Evolutionary conservation across 2,113 vertebrate genomes (phyloP).

Genomic region (Pagrus major): DNA sequence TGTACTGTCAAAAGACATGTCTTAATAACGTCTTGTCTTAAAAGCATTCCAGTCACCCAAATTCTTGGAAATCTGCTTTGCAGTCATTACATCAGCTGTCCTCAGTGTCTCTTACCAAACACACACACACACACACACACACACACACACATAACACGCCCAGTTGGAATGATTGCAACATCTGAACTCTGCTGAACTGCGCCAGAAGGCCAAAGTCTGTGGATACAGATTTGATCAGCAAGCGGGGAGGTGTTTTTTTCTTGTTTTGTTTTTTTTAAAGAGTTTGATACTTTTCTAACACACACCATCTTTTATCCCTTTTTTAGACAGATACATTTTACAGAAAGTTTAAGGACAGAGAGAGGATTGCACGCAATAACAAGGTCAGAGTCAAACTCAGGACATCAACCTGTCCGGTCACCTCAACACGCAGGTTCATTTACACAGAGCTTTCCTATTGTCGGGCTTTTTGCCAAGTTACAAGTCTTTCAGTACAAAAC

Average conservation of each 20-base stretch:
- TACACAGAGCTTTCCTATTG: neutral
- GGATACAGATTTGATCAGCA: slow-evolving; percentile 38
- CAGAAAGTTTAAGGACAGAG: neutral
- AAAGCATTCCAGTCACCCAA: slow-evolving; percentile 44
- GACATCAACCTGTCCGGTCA: slow-evolving; percentile 37
- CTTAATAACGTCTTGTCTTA: slow-evolving; percentile 8
- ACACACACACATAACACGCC: slow-evolving; percentile 77
- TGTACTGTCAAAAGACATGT: neutral
- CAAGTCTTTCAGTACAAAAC: neutral
- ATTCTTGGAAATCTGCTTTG: slow-evolving; percentile 68
- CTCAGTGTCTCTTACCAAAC: slow-evolving; percentile 71
- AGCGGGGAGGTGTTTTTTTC: slow-evolving; percentile 17
- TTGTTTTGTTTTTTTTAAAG: slow-evolving; percentile 17
- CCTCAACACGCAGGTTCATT: slow-evolving; percentile 21
- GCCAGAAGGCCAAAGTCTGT: slow-evolving; percentile 53
- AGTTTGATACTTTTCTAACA: neutral
- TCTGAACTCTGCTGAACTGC: slow-evolving; percentile 65
- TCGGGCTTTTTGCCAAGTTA: slow-evolving; percentile 20
- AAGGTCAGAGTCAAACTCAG: slow-evolving; percentile 36
- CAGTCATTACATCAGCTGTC: slow-evolving; percentile 78
- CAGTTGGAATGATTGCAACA: slow-evolving; percentile 62
- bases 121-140: slow-evolving; percentile 78
- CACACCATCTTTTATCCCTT: neutral
- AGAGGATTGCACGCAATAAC: neutral
- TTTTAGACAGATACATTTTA: neutral